Base-by-base conservation (phyloP, 2,888 invertebrate species). In the Apamea crenata region DNA sequence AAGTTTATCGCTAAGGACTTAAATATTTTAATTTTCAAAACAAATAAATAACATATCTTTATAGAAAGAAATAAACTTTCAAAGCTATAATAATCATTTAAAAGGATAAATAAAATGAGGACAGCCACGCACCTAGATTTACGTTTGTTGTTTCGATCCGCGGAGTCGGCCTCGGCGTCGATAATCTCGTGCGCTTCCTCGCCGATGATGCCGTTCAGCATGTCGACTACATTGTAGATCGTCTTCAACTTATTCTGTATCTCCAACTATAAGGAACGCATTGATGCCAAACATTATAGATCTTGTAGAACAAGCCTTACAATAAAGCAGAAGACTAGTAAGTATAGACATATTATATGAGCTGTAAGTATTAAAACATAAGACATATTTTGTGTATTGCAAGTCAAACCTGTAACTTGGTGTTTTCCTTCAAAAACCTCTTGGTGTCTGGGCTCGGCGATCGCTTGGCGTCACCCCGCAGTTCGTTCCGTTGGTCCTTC, bases 151-250 rank as follows among this genome's bases (percentile, higher is more conserved):
- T 76, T 83, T 12, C 94, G 93, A 0, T 95, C 95, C 0, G 90
- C 80, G 0, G 94, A 90, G 29, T 94, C 94, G 14, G 32, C 12
- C 1, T 95, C 95, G 0, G 91, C 89, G 2, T 93, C 94, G 2
- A 61, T 87, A 6, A 90, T 72, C 63, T 95, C 94, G 47, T 90
- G 91, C 2, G 94, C 96, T 88, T 98, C 98, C 90, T 98, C 98
- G 1, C 98, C 98, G 91, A 99, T 98, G 92, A 99, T 98, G 59
- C 98, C 98, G 82, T 98, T 98, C 90, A 99, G 97, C 98, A 99
- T 99, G 92, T 99, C 99, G 91, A 99, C 98, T 40, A 99, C 98
- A 94, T 98, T 98, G 95, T 98, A 98, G 93, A 99, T 98, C 0
- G 98, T 98, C 95, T 98, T 98, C 96, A 98, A 96, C 96, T 98